Base-by-base conservation (phyloP, 2,888 invertebrate genomes). In the Caenorhabditis virilis region DNA sequence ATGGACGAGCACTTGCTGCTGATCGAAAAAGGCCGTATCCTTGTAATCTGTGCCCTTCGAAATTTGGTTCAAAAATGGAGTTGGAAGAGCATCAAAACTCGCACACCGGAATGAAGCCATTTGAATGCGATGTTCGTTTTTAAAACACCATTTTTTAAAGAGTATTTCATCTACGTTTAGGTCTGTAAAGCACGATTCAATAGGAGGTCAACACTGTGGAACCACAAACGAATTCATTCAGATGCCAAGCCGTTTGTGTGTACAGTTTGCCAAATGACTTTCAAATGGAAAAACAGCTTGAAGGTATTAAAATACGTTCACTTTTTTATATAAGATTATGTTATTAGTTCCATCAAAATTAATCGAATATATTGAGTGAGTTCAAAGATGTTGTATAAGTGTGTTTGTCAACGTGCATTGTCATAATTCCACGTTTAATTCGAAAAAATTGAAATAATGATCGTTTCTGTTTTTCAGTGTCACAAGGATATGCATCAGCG, bases 251-350 rank as follows among this genome's bases (percentile, higher is more conserved):
- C 82, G 9, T 83, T 83, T 64, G 73, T 74, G 27, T 83, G 83
- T 55, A 77, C 77, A 35, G 79, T 83, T 18, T 83, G 83, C 50
- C 70, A 78, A 39, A 81, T 81, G 82, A 77, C 76, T 23, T 83
- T 83, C 73, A 83, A 83, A 54, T 83, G 83, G 83, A 83, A 83
- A 55, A 83, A 83, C 53, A 82, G 71, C 77, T 72, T 67, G 25
- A 73, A 73, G 56, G 73, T 76, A 46, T 30, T 30, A 9, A 30
- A 9, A 9, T 30, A 30, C 47, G 52, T 35, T 69, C 36, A 39
- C 49, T 15, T 15, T 39, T 41, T 27, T 33, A 20, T 9, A 18
- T 25, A n/a, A 27, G 13, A 22, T 20, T 48, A 35, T 36, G 9
- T 11, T 16, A 7, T 22, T 18, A 15, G n/a, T n/a, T n/a, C n/a